Evolutionary conservation across 1,140 invertebrate genomes (phyloP), one percentile per base, ranked within the genome.

Genomic region (Stenopsyche tienmushanensis): DNA sequence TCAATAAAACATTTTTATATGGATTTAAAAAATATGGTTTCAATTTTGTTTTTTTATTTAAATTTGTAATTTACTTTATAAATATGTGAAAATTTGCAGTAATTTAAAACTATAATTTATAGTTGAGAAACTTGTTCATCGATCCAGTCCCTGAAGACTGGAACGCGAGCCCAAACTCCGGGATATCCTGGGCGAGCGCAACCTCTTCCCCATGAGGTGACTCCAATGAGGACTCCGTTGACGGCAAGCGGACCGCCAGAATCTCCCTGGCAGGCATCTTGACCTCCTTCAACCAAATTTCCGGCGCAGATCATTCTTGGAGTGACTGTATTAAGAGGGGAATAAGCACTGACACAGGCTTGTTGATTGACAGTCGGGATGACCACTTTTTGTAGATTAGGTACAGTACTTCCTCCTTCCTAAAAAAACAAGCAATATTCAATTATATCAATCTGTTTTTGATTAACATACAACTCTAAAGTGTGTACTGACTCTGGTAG

Each of bases 301-400:
- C 86, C 87, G 41, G 88, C 87, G 71, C 88, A 90, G 1, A 88
- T 73, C 82, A 88, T 86, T 15, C 81, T 82, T 1, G 82, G 70
- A 1, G 82, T 84, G 21, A 89, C 74, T 1, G 53, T 5, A 1
- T 69, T 71, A 0, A 70, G 9, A 3, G n/a, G 20, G 2, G n/a
- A 29, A 18, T 75, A 71, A n/a, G 74, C 62, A 5, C 65, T 15
- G 5, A 58, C 63, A 62, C 80, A 82, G 0, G 13, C 25, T 0
- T 41, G 7, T 0, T 20, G 29, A 5, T 41, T 34, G 0, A 80
- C 29, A 8, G 78, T 59, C 0, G 78, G 78, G 3, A 82, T 49
- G 9, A 72, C 65, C 0, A 79, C 72, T 52, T 68, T 78, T 62
- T 72, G 73, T 21, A 81, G 72, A 20, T 72, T 65, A 57, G 73